phyloP scores from a whole-genome alignment of 2,888 invertebrate genomes.

The Ectobius pallidus region DNA sequence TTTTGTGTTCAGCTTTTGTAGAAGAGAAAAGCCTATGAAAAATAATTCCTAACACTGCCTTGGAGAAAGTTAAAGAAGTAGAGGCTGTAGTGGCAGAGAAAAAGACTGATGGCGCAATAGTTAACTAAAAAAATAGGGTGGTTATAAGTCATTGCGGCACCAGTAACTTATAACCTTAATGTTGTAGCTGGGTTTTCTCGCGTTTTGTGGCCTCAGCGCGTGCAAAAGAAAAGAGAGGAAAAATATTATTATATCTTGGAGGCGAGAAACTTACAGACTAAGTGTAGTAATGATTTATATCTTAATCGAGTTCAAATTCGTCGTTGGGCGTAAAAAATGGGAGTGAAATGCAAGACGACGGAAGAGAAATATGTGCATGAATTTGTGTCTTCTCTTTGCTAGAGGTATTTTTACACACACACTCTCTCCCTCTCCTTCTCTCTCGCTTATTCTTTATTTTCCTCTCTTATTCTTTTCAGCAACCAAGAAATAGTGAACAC shows the following conservation, averaged over 20 bases:
- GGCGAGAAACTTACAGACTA: constrained; percentile 16
- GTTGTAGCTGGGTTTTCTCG: not conserved
- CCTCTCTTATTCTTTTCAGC: not conserved
- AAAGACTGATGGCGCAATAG: constrained; percentile 20
- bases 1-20: not conserved
- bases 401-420: not conserved
- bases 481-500: not conserved
- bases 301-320: constrained; percentile 34
- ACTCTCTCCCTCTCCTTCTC: too few species aligned
- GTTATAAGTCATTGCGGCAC: not conserved
- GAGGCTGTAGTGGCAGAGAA: not conserved
- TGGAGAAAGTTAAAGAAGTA: not conserved
- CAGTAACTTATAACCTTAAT: constrained; percentile 14
- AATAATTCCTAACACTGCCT: not conserved
- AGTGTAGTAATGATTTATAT: constrained; percentile 35
- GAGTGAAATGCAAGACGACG: constrained; percentile 32
- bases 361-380: constrained; percentile 39
- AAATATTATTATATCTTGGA: constrained; percentile 33
- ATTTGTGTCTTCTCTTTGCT: constrained; percentile 13
- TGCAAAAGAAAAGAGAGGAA: constrained; percentile 14
- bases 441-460: too few species aligned
- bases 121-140: constrained; percentile 9
- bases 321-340: constrained; percentile 25
- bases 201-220: not conserved
- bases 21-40: not conserved